A percentile compares a stretch with the other conserved stretches of the same genome.
Evolutionary conservation across 2,888 invertebrate species (phyloP).

Genomic region (Cryptus viduatorius): DNA sequence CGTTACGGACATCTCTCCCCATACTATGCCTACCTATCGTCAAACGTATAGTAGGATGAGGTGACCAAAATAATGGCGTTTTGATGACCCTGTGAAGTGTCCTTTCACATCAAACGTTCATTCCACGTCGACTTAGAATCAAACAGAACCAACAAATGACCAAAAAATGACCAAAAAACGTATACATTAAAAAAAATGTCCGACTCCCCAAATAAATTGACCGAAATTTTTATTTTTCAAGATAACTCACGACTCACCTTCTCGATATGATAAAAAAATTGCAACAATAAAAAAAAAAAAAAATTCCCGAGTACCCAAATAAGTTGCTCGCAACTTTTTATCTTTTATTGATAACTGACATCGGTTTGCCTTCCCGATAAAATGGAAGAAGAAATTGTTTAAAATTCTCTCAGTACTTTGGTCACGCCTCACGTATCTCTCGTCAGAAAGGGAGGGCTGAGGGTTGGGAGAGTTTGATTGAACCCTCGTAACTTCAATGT

Average conservation of each 20-base stretch:
- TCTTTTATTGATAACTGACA: neutral
- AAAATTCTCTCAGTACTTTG: neutral
- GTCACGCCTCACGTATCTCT: slow-evolving; percentile 3
- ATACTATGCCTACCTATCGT: neutral
- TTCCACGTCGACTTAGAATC: neutral
- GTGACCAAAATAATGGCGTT: slow-evolving; percentile 7
- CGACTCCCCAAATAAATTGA: neutral
- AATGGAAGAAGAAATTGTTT: neutral
- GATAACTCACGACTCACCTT: neutral
- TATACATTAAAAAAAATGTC: neutral
- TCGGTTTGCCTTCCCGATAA: neutral
- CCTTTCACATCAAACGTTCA: neutral
- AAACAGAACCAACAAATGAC: neutral
- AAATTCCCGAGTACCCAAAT: too few relatives aligned
- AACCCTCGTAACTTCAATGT: neutral
- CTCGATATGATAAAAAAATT: too few relatives aligned
- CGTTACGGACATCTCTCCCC: slow-evolving; percentile 24
- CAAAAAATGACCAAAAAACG: neutral
- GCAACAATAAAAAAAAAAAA: too few relatives aligned
- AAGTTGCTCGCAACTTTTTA: too few relatives aligned
- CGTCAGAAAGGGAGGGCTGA: neutral
- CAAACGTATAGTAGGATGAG: neutral
- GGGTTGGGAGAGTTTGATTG: neutral
- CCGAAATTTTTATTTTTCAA: neutral
- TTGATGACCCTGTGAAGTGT: neutral